Base-by-base conservation (phyloP, 2,888 invertebrate genomes). In the Tipula lateralis region DNA sequence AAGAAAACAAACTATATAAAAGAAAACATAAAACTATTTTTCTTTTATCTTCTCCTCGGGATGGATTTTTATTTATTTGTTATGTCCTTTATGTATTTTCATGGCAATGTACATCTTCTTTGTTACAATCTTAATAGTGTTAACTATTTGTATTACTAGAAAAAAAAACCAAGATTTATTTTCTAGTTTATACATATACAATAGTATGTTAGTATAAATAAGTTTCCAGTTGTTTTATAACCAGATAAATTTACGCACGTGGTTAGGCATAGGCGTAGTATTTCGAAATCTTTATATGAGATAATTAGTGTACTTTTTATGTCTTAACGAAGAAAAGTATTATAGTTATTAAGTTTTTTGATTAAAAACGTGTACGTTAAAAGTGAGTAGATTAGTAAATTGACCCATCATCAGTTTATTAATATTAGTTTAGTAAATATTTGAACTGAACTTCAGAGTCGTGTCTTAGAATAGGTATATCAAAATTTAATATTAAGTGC, bases 41-140 rank as follows among this genome's bases (percentile, higher is more conserved):
- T 66, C 66, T 66, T 66, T 66, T 24, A 66, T 66, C 24, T 66
- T 66, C 66, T 66, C 66, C 66, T 66, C 66, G 66, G 66, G 66
- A 66, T 9, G 66, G 9, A 24, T 66, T 19, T 66, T 66, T 50
- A 19, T 50, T 16, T 66, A 13, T 39, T 13, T 39, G 9, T 19
- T 66, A 9, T 66, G 66, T 66, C 66, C 66, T 66, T 66, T 66
- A 66, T 66, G 24, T 9, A 24, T 66, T 24, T 66, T 66, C 66
- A 66, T 66, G n/a, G 24, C 66, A 19, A 66, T 66, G 24, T 50
- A 50, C 44, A 50, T 50, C 4, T 66, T 66, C 66, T 66, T 66
- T 66, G 66, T 66, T 66, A 66, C 9, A 66, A 66, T 66, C 19
- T 66, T 66, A 66, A 66, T 66, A 66, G 66, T 66, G 66, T 66